Conservation (phyloP, 2,797 vertebrate genomes). For the Propithecus perrieri region DNA sequence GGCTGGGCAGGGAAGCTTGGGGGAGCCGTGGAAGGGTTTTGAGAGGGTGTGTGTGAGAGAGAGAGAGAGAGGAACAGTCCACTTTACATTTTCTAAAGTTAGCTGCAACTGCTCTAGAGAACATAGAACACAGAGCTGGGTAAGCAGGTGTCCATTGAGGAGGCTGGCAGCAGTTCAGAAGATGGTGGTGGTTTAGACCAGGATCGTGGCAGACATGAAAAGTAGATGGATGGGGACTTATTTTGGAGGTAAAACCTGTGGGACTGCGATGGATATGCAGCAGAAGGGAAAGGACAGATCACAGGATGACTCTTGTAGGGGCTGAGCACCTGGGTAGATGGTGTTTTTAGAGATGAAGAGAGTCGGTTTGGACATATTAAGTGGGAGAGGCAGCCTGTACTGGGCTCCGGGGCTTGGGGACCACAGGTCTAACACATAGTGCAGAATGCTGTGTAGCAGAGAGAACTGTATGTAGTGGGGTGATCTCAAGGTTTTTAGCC, state of each 20-base stretch:
- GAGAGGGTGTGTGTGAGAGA: neutral
- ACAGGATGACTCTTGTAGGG: neutral
- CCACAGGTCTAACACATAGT: too few species aligned
- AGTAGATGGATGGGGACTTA: neutral
- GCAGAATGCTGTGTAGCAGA: neutral
- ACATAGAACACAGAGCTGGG: neutral
- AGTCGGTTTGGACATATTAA: neutral
- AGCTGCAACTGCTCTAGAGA: neutral
- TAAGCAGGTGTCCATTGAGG: neutral
- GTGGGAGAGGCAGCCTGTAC: neutral
- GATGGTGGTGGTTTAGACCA: neutral
- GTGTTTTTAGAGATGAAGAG: neutral
- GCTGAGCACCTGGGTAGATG: neutral
- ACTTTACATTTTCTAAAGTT: neutral
- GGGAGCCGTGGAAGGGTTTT: neutral
- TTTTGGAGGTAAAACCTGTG: neutral
- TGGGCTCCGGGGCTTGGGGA: too few species aligned
- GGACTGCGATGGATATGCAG: neutral
- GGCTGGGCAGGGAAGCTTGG: neutral
- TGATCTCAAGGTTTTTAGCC: neutral
- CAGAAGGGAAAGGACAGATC: neutral
- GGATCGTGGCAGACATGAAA: neutral
- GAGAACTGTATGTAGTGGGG: accelerated
- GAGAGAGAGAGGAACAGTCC: neutral
- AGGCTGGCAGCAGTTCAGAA: neutral